phyloP scores from a whole-genome alignment of 2,113 vertebrate species.

The Xiphophorus hellerii region DNA sequence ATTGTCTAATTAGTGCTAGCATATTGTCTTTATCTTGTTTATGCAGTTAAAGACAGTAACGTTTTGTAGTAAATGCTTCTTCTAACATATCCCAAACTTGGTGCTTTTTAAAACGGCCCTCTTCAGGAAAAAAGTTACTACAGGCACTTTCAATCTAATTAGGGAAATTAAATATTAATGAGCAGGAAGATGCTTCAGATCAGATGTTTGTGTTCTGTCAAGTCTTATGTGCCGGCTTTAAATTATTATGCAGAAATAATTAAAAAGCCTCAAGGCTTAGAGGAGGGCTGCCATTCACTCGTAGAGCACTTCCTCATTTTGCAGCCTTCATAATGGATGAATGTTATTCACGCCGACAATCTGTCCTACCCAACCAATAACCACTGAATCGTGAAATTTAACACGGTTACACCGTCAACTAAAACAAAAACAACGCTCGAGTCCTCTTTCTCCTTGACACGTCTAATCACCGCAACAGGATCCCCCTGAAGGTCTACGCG shows the following conservation, averaged over 20 bases:
- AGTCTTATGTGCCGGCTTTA: background rate
- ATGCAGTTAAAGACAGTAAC: background rate
- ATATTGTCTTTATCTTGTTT: conserved; percentile 3
- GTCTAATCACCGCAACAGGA: conserved; percentile 13
- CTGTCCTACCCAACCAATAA: conserved; percentile 1
- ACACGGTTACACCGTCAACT: conserved; percentile 6
- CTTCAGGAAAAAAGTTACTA: background rate
- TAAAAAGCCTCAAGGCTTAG: conserved; percentile 6
- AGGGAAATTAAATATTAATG: background rate
- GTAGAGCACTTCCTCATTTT: background rate
- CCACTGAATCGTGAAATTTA: conserved; percentile 9
- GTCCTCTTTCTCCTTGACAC: conserved; percentile 11
- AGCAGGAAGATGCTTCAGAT: background rate
- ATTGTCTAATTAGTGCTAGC: conserved; percentile 5
- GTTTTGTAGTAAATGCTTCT: background rate
- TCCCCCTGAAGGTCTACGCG: background rate
- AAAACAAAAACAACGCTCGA: conserved; percentile 4
- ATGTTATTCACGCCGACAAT: conserved; percentile 16
- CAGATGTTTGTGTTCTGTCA: background rate
- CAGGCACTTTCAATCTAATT: background rate
- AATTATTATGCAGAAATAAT: background rate
- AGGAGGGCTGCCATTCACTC: background rate
- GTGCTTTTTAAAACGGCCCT: background rate
- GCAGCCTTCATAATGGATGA: conserved; percentile 4
- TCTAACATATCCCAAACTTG: background rate